phyloP scores from a whole-genome alignment of 2,797 vertebrate species.

The Chaunax sp. region DNA sequence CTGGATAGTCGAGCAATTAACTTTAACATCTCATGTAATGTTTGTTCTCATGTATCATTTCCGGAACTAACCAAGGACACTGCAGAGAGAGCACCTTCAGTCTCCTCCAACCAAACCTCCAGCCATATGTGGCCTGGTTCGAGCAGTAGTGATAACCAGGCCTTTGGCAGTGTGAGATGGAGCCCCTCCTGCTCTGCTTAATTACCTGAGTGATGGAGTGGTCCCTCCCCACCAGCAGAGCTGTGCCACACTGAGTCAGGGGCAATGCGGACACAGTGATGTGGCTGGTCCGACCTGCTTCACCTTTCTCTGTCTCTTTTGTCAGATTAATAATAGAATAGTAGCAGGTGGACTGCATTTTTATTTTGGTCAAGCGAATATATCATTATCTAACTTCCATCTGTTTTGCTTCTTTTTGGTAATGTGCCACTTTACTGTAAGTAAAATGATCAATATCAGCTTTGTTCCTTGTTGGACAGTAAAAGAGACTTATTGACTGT shows the following conservation, averaged over 20 bases:
- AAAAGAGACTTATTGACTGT: constrained; percentile 15
- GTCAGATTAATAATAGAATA: constrained; percentile 44
- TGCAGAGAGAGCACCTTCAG: constrained; percentile 52
- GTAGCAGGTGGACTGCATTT: background rate
- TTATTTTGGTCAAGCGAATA: background rate
- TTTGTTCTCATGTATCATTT: constrained; percentile 33
- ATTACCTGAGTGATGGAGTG: constrained; percentile 68
- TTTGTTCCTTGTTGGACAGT: constrained; percentile 1
- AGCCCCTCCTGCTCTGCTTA: constrained; percentile 63
- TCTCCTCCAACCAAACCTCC: constrained; percentile 55
- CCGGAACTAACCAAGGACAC: constrained; percentile 34
- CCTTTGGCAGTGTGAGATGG: constrained; percentile 35
- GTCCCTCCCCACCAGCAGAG: constrained; percentile 32
- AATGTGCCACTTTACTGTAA: too few species aligned
- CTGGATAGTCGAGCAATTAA: background rate
- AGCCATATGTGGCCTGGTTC: constrained; percentile 62
- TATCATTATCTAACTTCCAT: constrained; percentile 2
- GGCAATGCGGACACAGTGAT: constrained; percentile 33
- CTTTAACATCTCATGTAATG: background rate
- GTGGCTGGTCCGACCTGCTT: constrained; percentile 41
- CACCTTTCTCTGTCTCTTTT: constrained; percentile 24
- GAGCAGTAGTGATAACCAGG: constrained; percentile 36
- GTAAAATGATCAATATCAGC: constrained; percentile 4
- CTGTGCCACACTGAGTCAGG: constrained; percentile 52
- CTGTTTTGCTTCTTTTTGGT: background rate